Evolutionary conservation across 1,140 invertebrate species (phyloP), one percentile per base, ranked within the genome.

Genomic region (Magallana angulata): DNA sequence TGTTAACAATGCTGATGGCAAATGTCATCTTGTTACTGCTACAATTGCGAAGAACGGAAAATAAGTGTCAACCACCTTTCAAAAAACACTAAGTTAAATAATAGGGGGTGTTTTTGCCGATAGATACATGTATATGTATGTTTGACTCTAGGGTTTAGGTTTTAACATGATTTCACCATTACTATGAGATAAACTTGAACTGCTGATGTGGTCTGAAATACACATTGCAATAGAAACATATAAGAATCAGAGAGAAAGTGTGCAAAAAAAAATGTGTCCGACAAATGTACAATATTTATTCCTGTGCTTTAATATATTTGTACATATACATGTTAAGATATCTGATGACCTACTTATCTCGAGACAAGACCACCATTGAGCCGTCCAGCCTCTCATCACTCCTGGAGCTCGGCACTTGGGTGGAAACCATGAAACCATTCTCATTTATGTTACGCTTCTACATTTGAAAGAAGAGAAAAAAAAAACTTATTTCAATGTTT

Each of bases 371-470:
- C 18, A 82, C 81, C 82, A 93, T 91, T 1, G 92, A 90, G n/a
- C 92, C 92, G 57, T 92, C 91, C 8, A 91, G 85, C 71, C 91
- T 85, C 14, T 90, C 81, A 36, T 91, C 90, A 57, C 92, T 90
- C n/a, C 84, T 86, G 56, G 85, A 89, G 76, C 92, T 92, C 1
- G 93, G 93, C n/a, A 94, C 93, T 90, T 94, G 93, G 80, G 93
- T 94, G 30, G 93, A 92, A 18, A 94, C 93, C 83, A 94, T 90
- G 87, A 94, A 93, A 18, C 93, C 93, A 90, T 92, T 90, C 18
- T 91, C 92, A 82, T 93, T 93, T 82, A 93, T 91, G 60, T 93
- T 91, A 64, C 93, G 84, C 57, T 92, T 93, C 92, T 93, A 86
- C 48, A 86, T 90, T 59, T 24, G 57, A 85, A 76, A 64, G 16